These are phyloP conservation scores for Galerucella calmariensis DNA, from an alignment of 2,888 invertebrate species.

Conservation along the genomic window DNA sequence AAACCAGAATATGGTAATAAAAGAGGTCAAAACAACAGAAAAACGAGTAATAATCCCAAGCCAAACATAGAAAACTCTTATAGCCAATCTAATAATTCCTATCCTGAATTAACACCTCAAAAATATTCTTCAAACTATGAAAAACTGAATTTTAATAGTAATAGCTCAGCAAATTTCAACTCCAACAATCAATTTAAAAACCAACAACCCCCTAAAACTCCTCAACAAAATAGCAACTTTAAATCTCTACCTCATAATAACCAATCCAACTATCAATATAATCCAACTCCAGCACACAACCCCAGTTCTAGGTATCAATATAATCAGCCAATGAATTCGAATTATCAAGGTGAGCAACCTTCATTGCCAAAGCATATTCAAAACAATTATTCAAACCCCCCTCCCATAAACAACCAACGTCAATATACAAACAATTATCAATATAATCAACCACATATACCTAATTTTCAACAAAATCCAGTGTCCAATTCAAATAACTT, in stretches of 20 bases:
- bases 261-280: constrained; percentile 7
- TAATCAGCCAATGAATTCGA: neutral
- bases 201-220: constrained; percentile 7
- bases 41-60: constrained; percentile 1
- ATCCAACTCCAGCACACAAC: neutral
- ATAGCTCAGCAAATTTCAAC: neutral
- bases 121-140: neutral
- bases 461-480: constrained; percentile 29
- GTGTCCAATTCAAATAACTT: constrained; percentile 24
- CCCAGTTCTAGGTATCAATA: neutral
- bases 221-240: constrained; percentile 13
- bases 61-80: neutral
- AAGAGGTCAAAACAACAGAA: constrained; percentile 17
- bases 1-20: constrained; percentile 30
- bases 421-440: constrained; percentile 30
- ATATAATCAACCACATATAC: neutral
- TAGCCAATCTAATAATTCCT: neutral
- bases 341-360: constrained; percentile 1
- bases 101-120: neutral
- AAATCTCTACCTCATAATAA: constrained; percentile 6
- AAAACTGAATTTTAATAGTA: constrained; percentile 17
- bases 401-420: neutral
- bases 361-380: neutral
- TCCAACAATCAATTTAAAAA: constrained; percentile 24
- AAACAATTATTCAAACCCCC: neutral